Conservation (phyloP, 2,888 invertebrate species). For the Heterodera filipjevi region DNA sequence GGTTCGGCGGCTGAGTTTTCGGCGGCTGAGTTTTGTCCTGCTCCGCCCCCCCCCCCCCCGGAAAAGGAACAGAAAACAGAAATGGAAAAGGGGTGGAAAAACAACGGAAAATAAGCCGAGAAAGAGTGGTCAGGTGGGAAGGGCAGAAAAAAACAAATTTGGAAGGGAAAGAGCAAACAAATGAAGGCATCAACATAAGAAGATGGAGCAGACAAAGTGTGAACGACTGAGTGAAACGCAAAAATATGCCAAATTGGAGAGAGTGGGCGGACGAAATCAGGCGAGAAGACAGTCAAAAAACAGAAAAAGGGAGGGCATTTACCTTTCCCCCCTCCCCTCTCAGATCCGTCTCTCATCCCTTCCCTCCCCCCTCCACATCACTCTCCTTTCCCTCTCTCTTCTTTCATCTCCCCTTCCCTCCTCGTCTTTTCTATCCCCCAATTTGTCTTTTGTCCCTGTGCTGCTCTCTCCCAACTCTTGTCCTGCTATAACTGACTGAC, state of each 20-base stretch:
- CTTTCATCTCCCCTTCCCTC: too few relatives aligned
- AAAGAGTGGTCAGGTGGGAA: slow-evolving; percentile 1
- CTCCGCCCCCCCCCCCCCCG: neutral
- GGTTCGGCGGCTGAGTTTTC: too few relatives aligned
- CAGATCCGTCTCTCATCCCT: too few relatives aligned
- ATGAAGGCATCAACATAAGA: neutral
- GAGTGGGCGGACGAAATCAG: slow-evolving; percentile 54
- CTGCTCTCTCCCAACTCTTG: too few relatives aligned
- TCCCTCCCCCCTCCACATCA: too few relatives aligned
- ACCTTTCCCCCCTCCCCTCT: too few relatives aligned
- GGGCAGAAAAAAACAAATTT: neutral
- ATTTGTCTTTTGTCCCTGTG: too few relatives aligned
- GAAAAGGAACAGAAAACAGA: neutral
- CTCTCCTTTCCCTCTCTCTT: too few relatives aligned
- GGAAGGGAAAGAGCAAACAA: slow-evolving; percentile 10
- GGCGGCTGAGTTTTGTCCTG: too few relatives aligned
- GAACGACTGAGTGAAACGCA: slow-evolving; percentile 43
- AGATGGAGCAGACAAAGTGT: slow-evolving; percentile 24
- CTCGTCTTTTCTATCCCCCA: too few relatives aligned
- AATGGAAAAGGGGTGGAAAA: neutral
- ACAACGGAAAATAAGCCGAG: neutral
- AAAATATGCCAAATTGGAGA: slow-evolving; percentile 47
- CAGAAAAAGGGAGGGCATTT: neutral
- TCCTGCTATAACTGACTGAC: too few relatives aligned
- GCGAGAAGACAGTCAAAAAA: neutral